These are phyloP conservation scores for Napeogenes inachia DNA, from an alignment of 2,888 invertebrate genomes.

Conservation along the genomic window DNA sequence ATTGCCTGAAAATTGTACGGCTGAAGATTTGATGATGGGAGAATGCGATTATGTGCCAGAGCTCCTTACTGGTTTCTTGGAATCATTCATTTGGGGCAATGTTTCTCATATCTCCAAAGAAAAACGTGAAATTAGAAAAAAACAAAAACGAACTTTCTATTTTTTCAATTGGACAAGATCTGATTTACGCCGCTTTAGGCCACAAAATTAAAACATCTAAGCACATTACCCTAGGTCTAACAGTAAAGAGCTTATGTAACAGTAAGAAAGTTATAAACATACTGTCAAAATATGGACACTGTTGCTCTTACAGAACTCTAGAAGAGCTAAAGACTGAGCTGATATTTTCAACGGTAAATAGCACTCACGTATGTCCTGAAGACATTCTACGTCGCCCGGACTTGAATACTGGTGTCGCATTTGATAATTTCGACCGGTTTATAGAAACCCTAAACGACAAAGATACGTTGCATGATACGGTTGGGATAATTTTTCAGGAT, in stretches of 20 bases:
- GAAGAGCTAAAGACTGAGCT: constrained; percentile 44
- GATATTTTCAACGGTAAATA: constrained; percentile 31
- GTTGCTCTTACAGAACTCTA: constrained; percentile 35
- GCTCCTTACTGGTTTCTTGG: constrained; percentile 18
- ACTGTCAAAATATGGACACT: constrained; percentile 37
- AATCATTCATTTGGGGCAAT: constrained; percentile 19
- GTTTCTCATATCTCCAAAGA: constrained; percentile 20
- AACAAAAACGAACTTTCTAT: constrained; percentile 14
- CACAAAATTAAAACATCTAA: constrained; percentile 34
- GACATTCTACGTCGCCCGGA: constrained; percentile 33
- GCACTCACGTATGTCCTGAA: constrained; percentile 35
- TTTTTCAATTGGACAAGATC: constrained; percentile 15
- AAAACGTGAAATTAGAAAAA: constrained; percentile 18
- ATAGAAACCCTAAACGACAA: constrained; percentile 29
- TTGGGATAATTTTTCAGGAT: constrained; percentile 20
- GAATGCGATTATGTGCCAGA: constrained; percentile 24
- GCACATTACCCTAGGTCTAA: constrained; percentile 36
- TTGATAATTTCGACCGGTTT: constrained; percentile 29
- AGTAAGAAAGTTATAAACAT: constrained; percentile 33
- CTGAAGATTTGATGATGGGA: constrained; percentile 17
- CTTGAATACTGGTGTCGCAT: constrained; percentile 35
- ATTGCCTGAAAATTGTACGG: constrained; percentile 18
- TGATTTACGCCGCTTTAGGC: constrained; percentile 12
- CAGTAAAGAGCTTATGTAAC: constrained; percentile 37
- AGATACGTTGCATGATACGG: constrained; percentile 74